A percentile compares a stretch with the other conserved stretches of the same genome.
Evolutionary conservation across 2,113 vertebrate genomes (phyloP).

Genomic region (Clinocottus analis): DNA sequence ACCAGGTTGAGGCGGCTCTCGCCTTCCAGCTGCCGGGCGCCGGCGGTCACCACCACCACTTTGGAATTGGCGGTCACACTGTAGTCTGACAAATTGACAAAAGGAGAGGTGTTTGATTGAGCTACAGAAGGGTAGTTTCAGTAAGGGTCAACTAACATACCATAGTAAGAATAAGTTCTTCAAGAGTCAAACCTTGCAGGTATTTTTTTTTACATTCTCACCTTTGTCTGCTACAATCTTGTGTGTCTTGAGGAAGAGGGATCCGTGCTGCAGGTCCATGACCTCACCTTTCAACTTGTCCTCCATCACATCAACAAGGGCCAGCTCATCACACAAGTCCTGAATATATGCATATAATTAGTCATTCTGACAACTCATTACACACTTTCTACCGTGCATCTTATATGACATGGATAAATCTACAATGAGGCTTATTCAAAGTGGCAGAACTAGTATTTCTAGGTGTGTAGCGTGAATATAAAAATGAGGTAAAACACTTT

Average conservation of each 20-base stretch:
- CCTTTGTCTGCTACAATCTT: constrained; percentile 98
- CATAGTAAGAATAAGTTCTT: background rate
- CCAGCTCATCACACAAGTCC: constrained; percentile 96
- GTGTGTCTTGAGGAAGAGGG: constrained; percentile 95
- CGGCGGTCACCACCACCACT: constrained; percentile 96
- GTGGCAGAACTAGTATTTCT: background rate
- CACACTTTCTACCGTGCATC: background rate
- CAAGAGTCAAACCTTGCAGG: background rate
- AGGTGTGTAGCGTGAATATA: background rate
- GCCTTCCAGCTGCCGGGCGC: constrained; percentile 97
- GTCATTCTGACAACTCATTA: background rate
- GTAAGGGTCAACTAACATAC: background rate
- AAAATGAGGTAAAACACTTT: background rate
- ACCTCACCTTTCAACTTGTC: constrained; percentile 97
- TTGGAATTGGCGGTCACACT: constrained; percentile 94
- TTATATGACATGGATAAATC: background rate
- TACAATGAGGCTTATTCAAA: background rate
- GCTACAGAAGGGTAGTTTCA: background rate
- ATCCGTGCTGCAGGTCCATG: constrained; percentile 97
- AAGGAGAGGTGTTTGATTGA: background rate
- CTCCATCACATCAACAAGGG: constrained; percentile 97
- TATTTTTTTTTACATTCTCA: constrained; percentile 50
- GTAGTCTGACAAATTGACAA: constrained; percentile 86
- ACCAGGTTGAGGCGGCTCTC: constrained; percentile 98
- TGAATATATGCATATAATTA: constrained; percentile 62